A percentile compares a stretch with the other conserved stretches of the same genome.
Conservation (phyloP, 2,797 vertebrate species). For the Gallinago stenura region DNA sequence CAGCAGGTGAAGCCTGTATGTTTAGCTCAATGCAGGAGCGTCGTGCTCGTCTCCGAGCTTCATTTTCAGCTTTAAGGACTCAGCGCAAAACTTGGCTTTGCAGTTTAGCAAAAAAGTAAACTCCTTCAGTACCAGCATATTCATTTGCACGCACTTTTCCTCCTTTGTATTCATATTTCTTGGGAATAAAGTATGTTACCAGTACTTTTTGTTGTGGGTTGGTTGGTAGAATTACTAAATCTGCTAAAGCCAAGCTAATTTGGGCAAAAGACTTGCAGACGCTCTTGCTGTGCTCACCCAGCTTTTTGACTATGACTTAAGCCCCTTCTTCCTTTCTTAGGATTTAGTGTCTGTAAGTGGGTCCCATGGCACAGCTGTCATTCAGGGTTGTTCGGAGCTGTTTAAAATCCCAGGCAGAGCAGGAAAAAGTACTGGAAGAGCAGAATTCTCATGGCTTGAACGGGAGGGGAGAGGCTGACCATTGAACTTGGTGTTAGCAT, state of each 20-base stretch:
- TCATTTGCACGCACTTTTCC: not conserved
- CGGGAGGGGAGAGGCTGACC: not conserved
- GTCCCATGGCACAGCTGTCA: not conserved
- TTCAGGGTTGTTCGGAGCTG: not conserved
- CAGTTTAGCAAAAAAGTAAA: not conserved
- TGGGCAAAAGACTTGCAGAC: not conserved
- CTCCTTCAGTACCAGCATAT: not conserved
- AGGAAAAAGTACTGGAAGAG: not conserved
- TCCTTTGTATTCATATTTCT: not conserved
- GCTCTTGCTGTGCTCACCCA: not conserved
- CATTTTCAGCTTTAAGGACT: not conserved
- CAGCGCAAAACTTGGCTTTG: not conserved
- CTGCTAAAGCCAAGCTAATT: not conserved
- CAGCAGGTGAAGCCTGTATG: not conserved
- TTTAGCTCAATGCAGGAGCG: not conserved
- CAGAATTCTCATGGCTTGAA: not conserved
- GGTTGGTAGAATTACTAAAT: not conserved
- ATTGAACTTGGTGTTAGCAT: not conserved
- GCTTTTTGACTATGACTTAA: not conserved
- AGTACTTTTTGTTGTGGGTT: not conserved
- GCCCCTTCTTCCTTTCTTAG: too few species aligned
- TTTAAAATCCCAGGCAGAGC: not conserved
- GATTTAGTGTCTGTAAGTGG: too few species aligned
- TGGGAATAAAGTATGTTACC: not conserved
- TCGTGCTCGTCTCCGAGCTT: not conserved